Conservation (phyloP, 2,888 invertebrate genomes). For the Trachelus iudaicus region DNA sequence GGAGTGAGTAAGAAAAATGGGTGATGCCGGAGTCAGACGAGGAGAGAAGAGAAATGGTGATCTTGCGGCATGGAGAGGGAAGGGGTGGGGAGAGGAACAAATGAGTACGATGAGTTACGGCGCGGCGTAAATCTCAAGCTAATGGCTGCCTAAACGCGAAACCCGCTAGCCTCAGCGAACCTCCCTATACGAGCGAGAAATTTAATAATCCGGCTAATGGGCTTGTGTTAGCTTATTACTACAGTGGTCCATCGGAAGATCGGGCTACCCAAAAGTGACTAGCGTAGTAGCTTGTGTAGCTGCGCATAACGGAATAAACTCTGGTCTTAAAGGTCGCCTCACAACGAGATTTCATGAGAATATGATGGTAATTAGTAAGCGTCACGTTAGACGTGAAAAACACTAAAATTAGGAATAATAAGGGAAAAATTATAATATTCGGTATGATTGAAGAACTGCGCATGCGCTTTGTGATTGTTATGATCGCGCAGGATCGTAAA, state of each 20-base stretch:
- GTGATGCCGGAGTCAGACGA: slow-evolving; percentile 16
- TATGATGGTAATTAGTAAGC: no score
- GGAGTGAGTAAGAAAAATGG: slow-evolving; percentile 25
- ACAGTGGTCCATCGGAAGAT: neutral
- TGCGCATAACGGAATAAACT: neutral
- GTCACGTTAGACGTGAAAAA: no score
- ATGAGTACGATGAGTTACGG: slow-evolving; percentile 66
- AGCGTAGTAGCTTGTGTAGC: neutral
- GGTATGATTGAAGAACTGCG: neutral
- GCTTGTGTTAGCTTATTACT: slow-evolving; percentile 60
- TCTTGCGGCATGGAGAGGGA: slow-evolving; percentile 29
- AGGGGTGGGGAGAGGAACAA: slow-evolving; percentile 51
- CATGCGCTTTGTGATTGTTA: neutral
- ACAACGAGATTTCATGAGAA: neutral
- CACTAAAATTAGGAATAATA: neutral
- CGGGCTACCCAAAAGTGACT: neutral
- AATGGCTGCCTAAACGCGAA: slow-evolving; percentile 66
- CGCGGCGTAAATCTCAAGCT: slow-evolving; percentile 64
- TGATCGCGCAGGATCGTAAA: neutral
- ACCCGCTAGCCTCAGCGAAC: slow-evolving; percentile 52
- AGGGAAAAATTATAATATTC: neutral
- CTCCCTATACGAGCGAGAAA: slow-evolving; percentile 59
- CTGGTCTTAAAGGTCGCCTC: neutral
- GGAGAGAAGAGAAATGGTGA: slow-evolving; percentile 23
- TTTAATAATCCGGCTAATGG: slow-evolving; percentile 66